phyloP scores from a whole-genome alignment of 2,888 invertebrate species.

The Fabriciana adippe region DNA sequence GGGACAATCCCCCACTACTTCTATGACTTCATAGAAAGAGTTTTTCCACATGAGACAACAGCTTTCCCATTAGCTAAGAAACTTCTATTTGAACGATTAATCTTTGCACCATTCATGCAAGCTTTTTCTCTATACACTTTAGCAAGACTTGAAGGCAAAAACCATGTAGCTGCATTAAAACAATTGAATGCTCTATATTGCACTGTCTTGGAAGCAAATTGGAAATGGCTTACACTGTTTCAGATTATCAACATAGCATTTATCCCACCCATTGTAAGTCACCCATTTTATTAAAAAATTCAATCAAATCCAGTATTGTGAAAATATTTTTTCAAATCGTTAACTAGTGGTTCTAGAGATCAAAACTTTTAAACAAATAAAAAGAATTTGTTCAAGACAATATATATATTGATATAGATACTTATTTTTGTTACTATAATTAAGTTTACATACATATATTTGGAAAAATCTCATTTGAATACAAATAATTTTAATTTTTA shows the following conservation, averaged over 20 bases:
- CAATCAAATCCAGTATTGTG: no score
- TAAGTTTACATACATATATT: no score
- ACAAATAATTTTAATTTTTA: no score
- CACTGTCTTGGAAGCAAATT: constrained; percentile 86
- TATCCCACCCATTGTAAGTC: constrained; percentile 89
- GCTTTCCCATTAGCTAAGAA: constrained; percentile 82
- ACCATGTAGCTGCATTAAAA: constrained; percentile 83
- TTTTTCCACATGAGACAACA: constrained; percentile 82
- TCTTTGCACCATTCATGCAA: constrained; percentile 88
- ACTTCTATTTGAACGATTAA: constrained; percentile 86
- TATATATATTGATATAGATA: no score
- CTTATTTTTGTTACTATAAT: no score
- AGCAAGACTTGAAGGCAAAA: constrained; percentile 89
- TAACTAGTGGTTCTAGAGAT: no score
- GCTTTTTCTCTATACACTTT: constrained; percentile 88
- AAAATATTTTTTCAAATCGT: no score
- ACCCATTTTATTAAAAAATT: not conserved
- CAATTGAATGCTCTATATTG: constrained; percentile 85
- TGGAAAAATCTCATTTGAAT: no score
- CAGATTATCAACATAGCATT: constrained; percentile 88
- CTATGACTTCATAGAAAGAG: constrained; percentile 83
- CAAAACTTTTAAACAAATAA: no score
- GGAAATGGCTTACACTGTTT: constrained; percentile 89
- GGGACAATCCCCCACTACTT: constrained; percentile 91
- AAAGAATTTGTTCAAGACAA: no score